Evolutionary conservation across 2,113 vertebrate genomes (phyloP), one percentile per base, ranked within the genome.

Genomic region (Noturus placidus): DNA sequence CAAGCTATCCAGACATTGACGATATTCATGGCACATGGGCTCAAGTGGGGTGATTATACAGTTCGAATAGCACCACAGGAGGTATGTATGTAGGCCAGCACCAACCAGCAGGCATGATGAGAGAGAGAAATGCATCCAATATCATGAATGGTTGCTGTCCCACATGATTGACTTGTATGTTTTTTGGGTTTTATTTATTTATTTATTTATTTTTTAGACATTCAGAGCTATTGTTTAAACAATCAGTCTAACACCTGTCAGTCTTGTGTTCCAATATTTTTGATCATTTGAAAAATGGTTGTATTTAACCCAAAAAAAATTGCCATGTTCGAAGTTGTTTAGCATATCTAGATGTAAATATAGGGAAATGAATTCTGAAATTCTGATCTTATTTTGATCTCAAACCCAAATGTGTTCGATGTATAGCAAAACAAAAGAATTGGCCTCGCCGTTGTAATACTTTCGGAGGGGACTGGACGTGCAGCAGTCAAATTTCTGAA

Each of bases 1-100:
- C 91, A 91, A 22, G 54, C 89, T 82, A 89, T 88, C 84, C 79
- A 87, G 89, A 63, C 89, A 92, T 89, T 90, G 86, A 88, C 86
- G 91, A 90, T 84, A 84, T 83, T 74, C 82, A 77, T 77, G 54
- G 89, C 82, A 90, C 85, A 86, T 91, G 90, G 91, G 88, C 78
- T 88, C 65, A 83, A 59, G 90, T 46, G 82, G 90, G 91, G 89
- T 93, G 93, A 94, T 94, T 94, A 94, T 87, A 88, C 87, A 92
- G 88, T 92, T 89, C 88, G 88, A 90, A 91, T 89, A 87, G 86
- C 91, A 91, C 88, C 72, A 86, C 87, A 79, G 91, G 93, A 90
- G 92, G 91, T 93, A 93, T 88, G 17, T 91, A 90, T 88, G 17
- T 91, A 90, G 93, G 92, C 89, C 92, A 93, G 63, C 77, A 65